These are phyloP conservation scores for Okapia johnstoni DNA, from an alignment of 2,113 vertebrate species.

Conservation along the genomic window DNA sequence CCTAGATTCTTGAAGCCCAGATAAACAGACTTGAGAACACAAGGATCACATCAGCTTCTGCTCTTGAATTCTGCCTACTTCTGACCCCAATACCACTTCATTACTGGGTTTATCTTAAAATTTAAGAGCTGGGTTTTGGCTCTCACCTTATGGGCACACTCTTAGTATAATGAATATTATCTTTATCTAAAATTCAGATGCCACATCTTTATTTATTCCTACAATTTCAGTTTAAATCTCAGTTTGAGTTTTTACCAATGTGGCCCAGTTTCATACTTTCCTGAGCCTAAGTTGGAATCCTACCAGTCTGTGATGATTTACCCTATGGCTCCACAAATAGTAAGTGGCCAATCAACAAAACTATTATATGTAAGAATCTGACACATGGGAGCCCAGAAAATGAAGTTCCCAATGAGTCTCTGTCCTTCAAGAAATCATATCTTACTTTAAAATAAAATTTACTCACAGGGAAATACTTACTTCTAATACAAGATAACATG, in stretches of 20 bases:
- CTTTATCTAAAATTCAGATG: not conserved
- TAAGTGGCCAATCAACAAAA: not conserved
- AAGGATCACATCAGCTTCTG: not conserved
- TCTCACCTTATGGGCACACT: accelerated
- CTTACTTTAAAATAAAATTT: not conserved
- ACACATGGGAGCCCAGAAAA: accelerated
- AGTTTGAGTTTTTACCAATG: not conserved
- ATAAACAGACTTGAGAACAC: not conserved
- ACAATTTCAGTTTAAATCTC: not conserved
- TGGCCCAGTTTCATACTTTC: not conserved
- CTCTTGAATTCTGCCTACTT: accelerated
- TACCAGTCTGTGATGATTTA: not conserved
- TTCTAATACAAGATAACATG: accelerated
- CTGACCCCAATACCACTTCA: accelerated
- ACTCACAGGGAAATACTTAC: not conserved
- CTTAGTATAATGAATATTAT: not conserved
- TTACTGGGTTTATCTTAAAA: not conserved
- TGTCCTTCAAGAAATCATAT: not conserved
- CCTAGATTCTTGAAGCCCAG: accelerated
- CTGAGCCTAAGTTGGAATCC: not conserved
- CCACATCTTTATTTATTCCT: not conserved
- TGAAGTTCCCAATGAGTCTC: accelerated
- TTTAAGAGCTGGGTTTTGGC: not conserved
- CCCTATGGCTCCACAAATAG: accelerated
- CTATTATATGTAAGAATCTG: not conserved